Percentiles rank a stretch among this genome's conserved stretches.
Evolutionary conservation across 2,113 vertebrate genomes (phyloP).

Genomic region (Oenanthe oenanthe): DNA sequence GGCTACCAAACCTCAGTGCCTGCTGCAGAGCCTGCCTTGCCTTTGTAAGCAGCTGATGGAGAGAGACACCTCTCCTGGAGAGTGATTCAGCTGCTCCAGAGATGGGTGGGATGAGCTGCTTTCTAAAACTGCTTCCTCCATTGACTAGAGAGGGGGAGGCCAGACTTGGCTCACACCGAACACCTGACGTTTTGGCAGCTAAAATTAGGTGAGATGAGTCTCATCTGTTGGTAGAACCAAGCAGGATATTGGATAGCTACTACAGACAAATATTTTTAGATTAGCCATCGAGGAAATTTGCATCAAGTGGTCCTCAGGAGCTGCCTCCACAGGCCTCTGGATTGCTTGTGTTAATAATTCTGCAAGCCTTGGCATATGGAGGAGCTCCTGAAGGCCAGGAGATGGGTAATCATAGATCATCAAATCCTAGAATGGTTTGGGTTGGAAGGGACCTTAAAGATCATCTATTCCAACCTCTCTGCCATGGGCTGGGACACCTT

Average conservation of each 20-base stretch:
- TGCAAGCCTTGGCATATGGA: neutral
- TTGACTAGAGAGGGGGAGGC: constrained; percentile 64
- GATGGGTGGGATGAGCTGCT: constrained; percentile 56
- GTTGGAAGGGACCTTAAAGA: neutral
- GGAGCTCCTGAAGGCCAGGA: neutral
- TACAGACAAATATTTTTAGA: constrained; percentile 27
- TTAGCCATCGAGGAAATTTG: neutral
- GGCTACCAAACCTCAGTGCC: neutral
- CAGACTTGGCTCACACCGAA: constrained; percentile 47
- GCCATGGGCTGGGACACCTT: neutral
- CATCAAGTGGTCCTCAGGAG: neutral
- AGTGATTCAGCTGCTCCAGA: constrained; percentile 44
- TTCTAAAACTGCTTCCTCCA: constrained; percentile 57
- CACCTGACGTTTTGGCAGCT: constrained; percentile 53
- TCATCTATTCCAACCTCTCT: neutral
- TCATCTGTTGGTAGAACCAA: constrained; percentile 35
- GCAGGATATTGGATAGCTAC: neutral
- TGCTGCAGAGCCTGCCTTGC: neutral
- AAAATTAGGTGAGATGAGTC: constrained; percentile 56
- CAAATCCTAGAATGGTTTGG: neutral
- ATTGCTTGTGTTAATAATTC: neutral
- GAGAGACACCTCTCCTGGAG: constrained; percentile 50
- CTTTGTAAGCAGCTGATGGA: constrained; percentile 37
- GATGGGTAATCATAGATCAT: neutral
- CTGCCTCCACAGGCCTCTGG: neutral